Evolutionary conservation across 2,797 vertebrate genomes (phyloP), one percentile per base, ranked within the genome.

Genomic region (Myripristis jacobus): DNA sequence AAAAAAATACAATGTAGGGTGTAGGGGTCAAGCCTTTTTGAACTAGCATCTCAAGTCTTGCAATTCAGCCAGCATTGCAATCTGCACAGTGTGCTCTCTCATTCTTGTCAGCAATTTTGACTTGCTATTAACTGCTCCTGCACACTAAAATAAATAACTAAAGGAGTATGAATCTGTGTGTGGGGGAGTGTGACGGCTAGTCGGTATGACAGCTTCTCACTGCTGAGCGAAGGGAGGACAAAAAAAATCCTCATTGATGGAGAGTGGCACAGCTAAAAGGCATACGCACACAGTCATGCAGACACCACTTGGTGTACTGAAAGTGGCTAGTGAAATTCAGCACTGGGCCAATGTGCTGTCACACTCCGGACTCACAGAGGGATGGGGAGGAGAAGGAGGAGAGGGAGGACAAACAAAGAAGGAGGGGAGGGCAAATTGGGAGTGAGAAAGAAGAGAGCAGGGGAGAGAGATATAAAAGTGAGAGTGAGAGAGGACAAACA

Each of bases 121-220:
- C 0, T 52, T 53, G 21, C 73, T 52, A 73, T 81, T 72, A 71
- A n/a, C 80, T 68, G 76, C 79, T 82, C 51, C 69, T 51, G 67
- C 75, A 80, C 72, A 51, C 66, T 76, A 63, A 68, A 77, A 80
- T 73, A 85, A 86, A 84, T 84, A 86, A 88, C 76, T 64, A 34
- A 27, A 68, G 55, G 70, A 82, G 55, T 46, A 61, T 76, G 73
- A 84, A 82, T 77, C 74, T 79, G 77, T 59, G 75, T 9, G 43
- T 4, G 21, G 15, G 10, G 52, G 52, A 54, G 65, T 47, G 60
- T 58, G 69, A 72, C 3, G 27, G 53, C 29, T 56, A 41, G 36
- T 48, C 50, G 50, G 72, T 60, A 15, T 38, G 55, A 73, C 73
- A 70, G 84, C 70, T 54, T 58, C 75, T 71, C 43, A 70, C 66